Conservation (phyloP, 2,888 invertebrate species). For the Pecten maximus region DNA sequence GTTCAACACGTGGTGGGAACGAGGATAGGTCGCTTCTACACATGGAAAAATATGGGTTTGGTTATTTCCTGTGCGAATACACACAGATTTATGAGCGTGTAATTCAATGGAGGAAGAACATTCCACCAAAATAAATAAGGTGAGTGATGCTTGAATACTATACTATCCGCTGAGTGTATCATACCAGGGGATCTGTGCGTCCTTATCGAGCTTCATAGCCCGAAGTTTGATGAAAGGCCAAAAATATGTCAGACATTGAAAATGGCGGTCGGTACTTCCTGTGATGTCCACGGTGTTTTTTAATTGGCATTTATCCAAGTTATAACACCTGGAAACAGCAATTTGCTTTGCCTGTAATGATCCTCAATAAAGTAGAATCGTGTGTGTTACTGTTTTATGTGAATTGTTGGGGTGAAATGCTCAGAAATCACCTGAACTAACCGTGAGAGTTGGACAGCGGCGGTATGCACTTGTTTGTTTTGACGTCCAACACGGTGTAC, state of each 20-base stretch:
- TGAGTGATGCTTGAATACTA: slow-evolving; percentile 4
- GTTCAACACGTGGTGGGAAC: slow-evolving; percentile 33
- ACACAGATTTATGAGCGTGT: neutral
- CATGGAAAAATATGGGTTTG: slow-evolving; percentile 33
- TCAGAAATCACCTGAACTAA: neutral
- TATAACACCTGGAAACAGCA: slow-evolving; percentile 39
- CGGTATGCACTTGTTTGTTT: neutral
- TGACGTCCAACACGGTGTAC: neutral
- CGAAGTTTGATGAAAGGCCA: slow-evolving; percentile 35
- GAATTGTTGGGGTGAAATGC: neutral
- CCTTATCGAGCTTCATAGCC: neutral
- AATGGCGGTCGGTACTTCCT: slow-evolving; percentile 72
- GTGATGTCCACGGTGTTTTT: slow-evolving; percentile 52
- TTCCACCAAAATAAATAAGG: slow-evolving; percentile 30
- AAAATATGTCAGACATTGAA: slow-evolving; percentile 70
- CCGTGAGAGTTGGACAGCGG: neutral
- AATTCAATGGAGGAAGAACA: slow-evolving; percentile 17
- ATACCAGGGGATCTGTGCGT: neutral
- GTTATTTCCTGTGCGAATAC: slow-evolving; percentile 25
- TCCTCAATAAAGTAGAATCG: neutral
- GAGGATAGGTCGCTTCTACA: slow-evolving; percentile 35
- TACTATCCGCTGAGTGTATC: neutral
- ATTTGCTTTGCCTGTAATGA: neutral
- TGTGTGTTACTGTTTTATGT: neutral
- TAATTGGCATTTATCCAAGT: slow-evolving; percentile 51